A percentile compares a stretch with the other conserved stretches of the same genome.
Conservation (phyloP, 2,797 vertebrate genomes). For the Tinamus major region DNA sequence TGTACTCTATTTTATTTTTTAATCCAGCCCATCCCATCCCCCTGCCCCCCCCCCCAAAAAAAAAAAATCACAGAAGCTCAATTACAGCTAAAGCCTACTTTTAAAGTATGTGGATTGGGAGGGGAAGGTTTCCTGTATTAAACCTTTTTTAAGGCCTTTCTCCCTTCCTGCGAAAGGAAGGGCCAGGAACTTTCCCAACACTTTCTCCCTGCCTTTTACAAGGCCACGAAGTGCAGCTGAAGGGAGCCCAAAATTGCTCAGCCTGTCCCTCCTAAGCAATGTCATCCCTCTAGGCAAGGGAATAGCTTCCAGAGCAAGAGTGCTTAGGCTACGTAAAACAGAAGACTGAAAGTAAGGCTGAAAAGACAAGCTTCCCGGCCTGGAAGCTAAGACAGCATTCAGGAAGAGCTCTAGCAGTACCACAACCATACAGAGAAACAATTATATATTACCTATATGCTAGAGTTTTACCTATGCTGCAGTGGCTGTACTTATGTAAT, state of each 20-base stretch:
- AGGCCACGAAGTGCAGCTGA: neutral
- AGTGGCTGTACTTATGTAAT: neutral
- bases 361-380: neutral
- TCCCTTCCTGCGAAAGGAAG: neutral
- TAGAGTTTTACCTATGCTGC: neutral
- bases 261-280: neutral
- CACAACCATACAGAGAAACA: neutral
- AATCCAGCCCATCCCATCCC: neutral
- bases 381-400: neutral
- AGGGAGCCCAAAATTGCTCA: neutral
- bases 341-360: neutral
- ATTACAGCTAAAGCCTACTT: neutral
- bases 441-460: neutral
- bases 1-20: neutral
- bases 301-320: neutral
- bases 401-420: neutral
- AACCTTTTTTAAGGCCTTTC: neutral
- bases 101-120: neutral
- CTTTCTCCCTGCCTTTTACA: neutral
- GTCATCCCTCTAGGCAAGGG: neutral
- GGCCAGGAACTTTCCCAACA: neutral
- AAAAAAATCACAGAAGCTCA: neutral
- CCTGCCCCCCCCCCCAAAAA: too few species aligned
- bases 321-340: neutral
- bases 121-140: neutral